A percentile compares a stretch with the other conserved stretches of the same genome.
phyloP scores from a whole-genome alignment of 2,113 vertebrate species.

The Chamaea fasciata region DNA sequence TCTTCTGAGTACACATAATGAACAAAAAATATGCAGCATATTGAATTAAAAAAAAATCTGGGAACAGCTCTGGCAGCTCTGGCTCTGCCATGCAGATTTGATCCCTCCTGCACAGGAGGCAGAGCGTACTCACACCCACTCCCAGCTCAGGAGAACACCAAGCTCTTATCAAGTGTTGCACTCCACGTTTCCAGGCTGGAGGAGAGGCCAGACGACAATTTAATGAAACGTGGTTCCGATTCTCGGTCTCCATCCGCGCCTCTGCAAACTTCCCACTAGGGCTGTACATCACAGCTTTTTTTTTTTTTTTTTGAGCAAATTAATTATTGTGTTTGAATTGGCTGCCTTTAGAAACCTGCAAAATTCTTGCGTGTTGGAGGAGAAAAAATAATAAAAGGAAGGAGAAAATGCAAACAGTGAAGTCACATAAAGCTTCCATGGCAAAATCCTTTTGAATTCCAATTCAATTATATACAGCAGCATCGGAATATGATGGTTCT shows the following conservation, averaged over 20 bases:
- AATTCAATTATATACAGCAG: not conserved
- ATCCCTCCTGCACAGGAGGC: not conserved
- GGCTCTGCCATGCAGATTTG: not conserved
- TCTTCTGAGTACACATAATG: not conserved
- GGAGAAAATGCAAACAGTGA: not conserved
- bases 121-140: not conserved
- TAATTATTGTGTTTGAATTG: not conserved
- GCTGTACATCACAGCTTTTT: not conserved
- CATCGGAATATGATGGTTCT: constrained; percentile 33
- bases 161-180: not conserved
- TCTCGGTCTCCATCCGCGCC: not conserved
- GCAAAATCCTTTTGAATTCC: not conserved
- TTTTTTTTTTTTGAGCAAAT: not conserved
- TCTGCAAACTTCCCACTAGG: not conserved
- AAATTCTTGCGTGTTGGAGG: not conserved
- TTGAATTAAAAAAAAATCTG: not conserved
- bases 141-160: not conserved
- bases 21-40: constrained; percentile 5
- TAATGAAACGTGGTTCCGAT: not conserved
- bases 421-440: not conserved
- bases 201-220: not conserved
- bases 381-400: not conserved
- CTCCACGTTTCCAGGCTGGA: not conserved
- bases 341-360: not conserved
- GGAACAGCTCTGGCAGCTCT: not conserved